Base-by-base conservation (phyloP, 2,113 vertebrate genomes). In the Osmerus mordax region DNA sequence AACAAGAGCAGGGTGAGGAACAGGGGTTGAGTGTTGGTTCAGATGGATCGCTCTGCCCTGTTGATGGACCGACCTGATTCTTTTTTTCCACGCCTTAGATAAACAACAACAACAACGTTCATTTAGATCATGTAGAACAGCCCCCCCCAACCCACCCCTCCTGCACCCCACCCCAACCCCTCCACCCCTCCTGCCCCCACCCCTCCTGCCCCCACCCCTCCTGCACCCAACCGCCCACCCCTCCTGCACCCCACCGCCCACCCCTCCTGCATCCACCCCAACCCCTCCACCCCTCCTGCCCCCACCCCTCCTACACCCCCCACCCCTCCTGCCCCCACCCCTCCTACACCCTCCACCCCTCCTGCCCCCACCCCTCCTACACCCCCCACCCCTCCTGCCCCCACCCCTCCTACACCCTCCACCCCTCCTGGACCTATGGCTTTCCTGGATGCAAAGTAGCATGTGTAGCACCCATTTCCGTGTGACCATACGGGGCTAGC, bases 401-500 rank as follows among this genome's bases (percentile, higher is more conserved):
- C 15, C 2, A 63, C 19, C 13, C 13, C 3, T 16, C 32, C 19
- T 32, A 65, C 28, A 23, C 51, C 51, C 28, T 3, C 29, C 25
- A 55, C 55, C 69, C 76, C 47, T 53, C 16, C 53, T 13, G 14
- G 60, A 61, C 67, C 63, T 14, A 3, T 32, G 25, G 29, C 69
- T 75, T 78, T 47, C 41, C 71, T 71, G 21, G 47, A 58, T 51
- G 55, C 54, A 70, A 56, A 51, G 16, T 73, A 63, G 61, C 41
- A 63, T 47, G 74, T 73, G 47, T 74, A 67, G 74, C 29, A 67
- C 74, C 69, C 76, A 69, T 72, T 70, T 69, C 68, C 69, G 76
- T 4, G 73, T 81, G 77, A 78, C 67, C 68, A 70, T 69, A 60
- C 64, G 72, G 75, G 69, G 66, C 54, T 23, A 74, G 71, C 71